A percentile compares a stretch with the other conserved stretches of the same genome.
Evolutionary conservation across 2,797 vertebrate species (phyloP).

Genomic region (Eulemur coronatus): DNA sequence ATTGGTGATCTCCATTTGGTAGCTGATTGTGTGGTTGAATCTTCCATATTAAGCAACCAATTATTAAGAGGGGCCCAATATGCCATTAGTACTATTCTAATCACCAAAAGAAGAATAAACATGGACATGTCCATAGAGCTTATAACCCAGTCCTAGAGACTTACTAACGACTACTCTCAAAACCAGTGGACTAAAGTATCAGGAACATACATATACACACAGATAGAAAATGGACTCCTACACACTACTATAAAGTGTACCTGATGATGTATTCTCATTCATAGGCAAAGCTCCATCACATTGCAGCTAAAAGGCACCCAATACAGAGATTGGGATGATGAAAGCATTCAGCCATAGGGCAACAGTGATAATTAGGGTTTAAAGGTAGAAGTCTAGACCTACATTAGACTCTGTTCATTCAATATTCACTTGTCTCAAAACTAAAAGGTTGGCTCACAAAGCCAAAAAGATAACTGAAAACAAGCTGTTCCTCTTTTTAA

Average conservation of each 20-base stretch:
- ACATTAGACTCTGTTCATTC: conserved; percentile 29
- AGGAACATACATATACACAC: not conserved
- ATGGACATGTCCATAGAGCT: not conserved
- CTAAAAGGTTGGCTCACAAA: conserved; percentile 44
- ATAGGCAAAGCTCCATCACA: not conserved
- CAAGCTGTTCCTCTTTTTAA: conserved; percentile 15
- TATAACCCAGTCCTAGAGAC: not conserved
- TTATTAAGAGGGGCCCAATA: not conserved
- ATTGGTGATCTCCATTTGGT: not conserved
- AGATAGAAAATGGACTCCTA: not conserved
- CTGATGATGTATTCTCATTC: not conserved
- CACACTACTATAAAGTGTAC: not conserved
- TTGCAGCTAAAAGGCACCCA: not conserved
- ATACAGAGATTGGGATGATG: not conserved
- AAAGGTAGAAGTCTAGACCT: conserved; percentile 31
- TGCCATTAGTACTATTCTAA: not conserved
- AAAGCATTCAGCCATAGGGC: not conserved
- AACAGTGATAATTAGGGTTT: not conserved
- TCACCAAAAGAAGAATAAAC: not conserved
- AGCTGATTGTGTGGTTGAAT: not conserved
- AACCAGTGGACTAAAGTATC: not conserved
- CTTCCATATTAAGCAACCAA: not conserved
- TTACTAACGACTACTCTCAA: not conserved
- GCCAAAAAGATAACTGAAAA: conserved; percentile 49
- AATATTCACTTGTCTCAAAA: conserved; percentile 24